These are phyloP conservation scores for Rhadina sibilatrix DNA, from an alignment of 2,113 vertebrate genomes.

Conservation along the genomic window DNA sequence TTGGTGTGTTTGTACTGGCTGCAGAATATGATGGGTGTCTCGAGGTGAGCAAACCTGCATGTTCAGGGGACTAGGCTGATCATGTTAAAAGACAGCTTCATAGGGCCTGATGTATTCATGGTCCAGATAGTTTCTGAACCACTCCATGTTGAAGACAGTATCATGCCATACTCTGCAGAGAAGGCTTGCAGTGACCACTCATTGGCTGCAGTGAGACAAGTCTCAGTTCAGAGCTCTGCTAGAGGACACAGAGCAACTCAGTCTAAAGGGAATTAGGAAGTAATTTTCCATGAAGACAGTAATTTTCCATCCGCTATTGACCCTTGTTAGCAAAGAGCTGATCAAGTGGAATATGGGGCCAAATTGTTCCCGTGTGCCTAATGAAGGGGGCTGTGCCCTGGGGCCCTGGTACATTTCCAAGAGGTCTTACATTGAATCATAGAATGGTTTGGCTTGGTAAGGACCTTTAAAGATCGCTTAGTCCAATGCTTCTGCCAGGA, in stretches of 20 bases:
- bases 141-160: background rate
- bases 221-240: background rate
- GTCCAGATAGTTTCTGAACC: background rate
- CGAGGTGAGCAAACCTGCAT: accelerated
- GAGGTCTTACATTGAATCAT: background rate
- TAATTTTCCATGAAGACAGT: background rate
- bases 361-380: background rate
- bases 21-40: background rate
- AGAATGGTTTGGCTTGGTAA: background rate
- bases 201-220: background rate
- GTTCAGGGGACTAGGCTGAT: background rate
- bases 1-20: background rate
- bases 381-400: background rate
- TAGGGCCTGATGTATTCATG: background rate
- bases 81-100: background rate
- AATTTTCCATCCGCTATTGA: background rate
- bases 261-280: background rate
- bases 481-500: background rate
- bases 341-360: background rate
- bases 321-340: background rate
- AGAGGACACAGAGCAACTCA: background rate
- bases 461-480: background rate
- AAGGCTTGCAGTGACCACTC: background rate
- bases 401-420: background rate
- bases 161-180: background rate